phyloP scores from a whole-genome alignment of 2,888 invertebrate genomes.

The Tenthredo mesomela region DNA sequence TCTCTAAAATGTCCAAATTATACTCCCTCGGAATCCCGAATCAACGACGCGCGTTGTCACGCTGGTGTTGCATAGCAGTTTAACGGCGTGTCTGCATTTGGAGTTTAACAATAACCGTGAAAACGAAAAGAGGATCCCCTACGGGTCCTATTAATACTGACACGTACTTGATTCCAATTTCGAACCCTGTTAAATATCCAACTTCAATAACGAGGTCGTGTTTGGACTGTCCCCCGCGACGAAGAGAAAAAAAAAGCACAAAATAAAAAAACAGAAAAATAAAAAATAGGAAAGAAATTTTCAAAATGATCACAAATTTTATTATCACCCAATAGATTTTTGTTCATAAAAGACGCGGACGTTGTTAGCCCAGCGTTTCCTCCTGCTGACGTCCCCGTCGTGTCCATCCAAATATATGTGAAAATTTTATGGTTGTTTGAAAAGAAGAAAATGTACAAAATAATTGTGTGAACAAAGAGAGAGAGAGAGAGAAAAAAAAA shows the following conservation, averaged over 20 bases:
- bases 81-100: conserved; percentile 15
- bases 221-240: background rate
- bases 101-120: conserved; percentile 32
- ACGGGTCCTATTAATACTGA: background rate
- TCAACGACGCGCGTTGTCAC: background rate
- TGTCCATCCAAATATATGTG: conserved; percentile 60
- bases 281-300: background rate
- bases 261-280: background rate
- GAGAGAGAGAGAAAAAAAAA: background rate
- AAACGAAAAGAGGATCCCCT: conserved; percentile 2
- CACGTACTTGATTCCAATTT: conserved; percentile 16
- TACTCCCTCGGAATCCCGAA: background rate
- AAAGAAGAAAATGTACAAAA: background rate
- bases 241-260: background rate
- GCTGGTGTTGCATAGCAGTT: background rate
- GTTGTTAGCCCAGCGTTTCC: conserved; percentile 56
- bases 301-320: background rate
- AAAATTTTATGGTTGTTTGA: background rate
- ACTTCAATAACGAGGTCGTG: background rate
- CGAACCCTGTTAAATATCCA: background rate
- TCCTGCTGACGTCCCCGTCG: conserved; percentile 49
- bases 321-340: conserved; percentile 62
- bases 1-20: conserved; percentile 21
- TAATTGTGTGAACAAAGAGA: too few relatives aligned
- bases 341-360: conserved; percentile 59